Evolutionary conservation across 1,140 invertebrate genomes (phyloP).

Genomic region (Dendrolimus kikuchii): DNA sequence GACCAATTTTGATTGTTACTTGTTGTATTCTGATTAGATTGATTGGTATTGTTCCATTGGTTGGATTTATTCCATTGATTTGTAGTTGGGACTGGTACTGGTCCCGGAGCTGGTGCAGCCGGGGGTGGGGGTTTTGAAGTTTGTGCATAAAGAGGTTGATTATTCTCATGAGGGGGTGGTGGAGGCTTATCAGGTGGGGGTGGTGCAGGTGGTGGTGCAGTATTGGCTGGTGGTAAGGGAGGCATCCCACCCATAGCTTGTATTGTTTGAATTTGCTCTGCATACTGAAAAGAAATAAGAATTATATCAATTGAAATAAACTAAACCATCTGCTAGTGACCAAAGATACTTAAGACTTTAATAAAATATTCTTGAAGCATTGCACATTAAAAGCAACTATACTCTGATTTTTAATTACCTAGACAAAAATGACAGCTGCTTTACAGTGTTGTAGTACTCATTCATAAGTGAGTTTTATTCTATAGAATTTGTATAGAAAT

Average conservation of each 20-base stretch:
- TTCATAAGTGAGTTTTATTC: too few relatives aligned
- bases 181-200: conserved; percentile 40
- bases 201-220: conserved; percentile 66
- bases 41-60: conserved; percentile 23
- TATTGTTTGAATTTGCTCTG: conserved; percentile 72
- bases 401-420: too few relatives aligned
- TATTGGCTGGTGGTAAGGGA: conserved; percentile 39
- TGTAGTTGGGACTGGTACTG: conserved; percentile 7
- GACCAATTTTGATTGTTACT: conserved; percentile 42
- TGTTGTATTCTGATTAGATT: conserved; percentile 8
- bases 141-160: conserved; percentile 44
- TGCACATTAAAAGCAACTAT: too few relatives aligned
- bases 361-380: too few relatives aligned
- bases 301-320: neutral
- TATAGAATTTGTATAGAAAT: too few relatives aligned
- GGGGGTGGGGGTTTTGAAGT: conserved; percentile 22
- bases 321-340: neutral
- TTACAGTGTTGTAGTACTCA: too few relatives aligned
- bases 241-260: conserved; percentile 49
- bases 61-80: conserved; percentile 18
- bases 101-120: conserved; percentile 17
- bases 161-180: conserved; percentile 57
- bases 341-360: neutral
- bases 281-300: conserved; percentile 68
- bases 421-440: too few relatives aligned